phyloP scores from a whole-genome alignment of 2,113 vertebrate genomes.

The Oostethus manadensis region DNA sequence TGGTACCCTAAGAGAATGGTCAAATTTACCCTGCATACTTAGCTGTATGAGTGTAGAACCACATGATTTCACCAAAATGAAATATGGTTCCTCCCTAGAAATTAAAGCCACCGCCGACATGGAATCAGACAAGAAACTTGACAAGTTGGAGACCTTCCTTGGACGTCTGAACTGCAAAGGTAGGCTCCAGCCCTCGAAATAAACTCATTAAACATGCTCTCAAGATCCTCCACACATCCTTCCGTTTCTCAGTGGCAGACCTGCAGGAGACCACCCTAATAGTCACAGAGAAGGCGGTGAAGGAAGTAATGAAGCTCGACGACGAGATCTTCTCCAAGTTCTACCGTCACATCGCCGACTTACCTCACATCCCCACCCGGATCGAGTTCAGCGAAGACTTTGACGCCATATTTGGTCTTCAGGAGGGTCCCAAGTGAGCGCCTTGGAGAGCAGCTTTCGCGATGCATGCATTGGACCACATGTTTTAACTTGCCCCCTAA shows the following conservation, averaged over 20 bases:
- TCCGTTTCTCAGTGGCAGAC: slow-evolving; percentile 70
- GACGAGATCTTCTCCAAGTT: slow-evolving; percentile 96
- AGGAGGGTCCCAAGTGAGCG: slow-evolving; percentile 85
- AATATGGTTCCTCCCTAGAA: slow-evolving; percentile 63
- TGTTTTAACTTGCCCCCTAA: not conserved
- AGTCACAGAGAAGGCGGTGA: slow-evolving; percentile 89
- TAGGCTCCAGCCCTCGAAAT: slow-evolving; percentile 23
- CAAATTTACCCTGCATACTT: no score
- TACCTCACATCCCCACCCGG: slow-evolving; percentile 64
- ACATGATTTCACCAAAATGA: no score
- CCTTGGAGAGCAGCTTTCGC: not conserved
- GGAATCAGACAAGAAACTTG: slow-evolving; percentile 92
- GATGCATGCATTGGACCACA: no score
- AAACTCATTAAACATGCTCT: not conserved
- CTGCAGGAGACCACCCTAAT: slow-evolving; percentile 87
- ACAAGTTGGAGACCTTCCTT: slow-evolving; percentile 90
- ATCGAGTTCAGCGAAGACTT: slow-evolving; percentile 87
- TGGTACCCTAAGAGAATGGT: no score
- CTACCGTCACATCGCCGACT: slow-evolving; percentile 78
- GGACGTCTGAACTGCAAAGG: slow-evolving; percentile 93
- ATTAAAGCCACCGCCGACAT: slow-evolving; percentile 89
- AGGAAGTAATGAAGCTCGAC: slow-evolving; percentile 95
- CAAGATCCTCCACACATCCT: not conserved
- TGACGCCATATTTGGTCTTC: slow-evolving; percentile 87
- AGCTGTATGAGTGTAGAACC: no score